A percentile compares a stretch with the other conserved stretches of the same genome.
These are phyloP conservation scores for Parauchenoglanis ngamensis DNA, from an alignment of 2,797 vertebrate species.

Conservation along the genomic window DNA sequence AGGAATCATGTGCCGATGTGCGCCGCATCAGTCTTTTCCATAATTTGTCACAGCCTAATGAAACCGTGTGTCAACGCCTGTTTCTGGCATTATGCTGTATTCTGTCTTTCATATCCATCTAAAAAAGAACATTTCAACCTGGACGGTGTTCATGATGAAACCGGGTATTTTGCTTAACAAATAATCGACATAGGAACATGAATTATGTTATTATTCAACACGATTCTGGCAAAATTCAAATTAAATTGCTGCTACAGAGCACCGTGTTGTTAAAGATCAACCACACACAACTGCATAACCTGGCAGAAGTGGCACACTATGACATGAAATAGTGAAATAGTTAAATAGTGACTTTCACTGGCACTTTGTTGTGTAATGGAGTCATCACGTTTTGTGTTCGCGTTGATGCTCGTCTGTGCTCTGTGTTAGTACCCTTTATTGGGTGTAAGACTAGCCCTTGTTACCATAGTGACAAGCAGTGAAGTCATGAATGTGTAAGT, in stretches of 20 bases:
- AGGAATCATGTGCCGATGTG: background rate
- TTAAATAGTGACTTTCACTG: conserved; percentile 27
- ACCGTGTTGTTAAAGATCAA: background rate
- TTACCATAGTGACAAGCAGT: conserved; percentile 43
- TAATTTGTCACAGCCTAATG: background rate
- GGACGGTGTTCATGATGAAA: background rate
- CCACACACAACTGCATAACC: background rate
- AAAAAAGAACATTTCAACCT: background rate
- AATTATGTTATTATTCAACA: background rate
- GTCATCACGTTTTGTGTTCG: conserved; percentile 22
- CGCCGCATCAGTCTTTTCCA: background rate
- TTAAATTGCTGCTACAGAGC: conserved; percentile 1
- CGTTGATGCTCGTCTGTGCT: conserved; percentile 5
- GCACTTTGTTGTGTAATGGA: background rate
- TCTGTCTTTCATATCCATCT: background rate
- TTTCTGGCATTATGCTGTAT: background rate
- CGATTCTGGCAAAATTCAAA: background rate
- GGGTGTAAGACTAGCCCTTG: conserved; percentile 13
- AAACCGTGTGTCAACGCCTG: background rate
- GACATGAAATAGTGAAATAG: background rate
- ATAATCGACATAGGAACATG: too few species aligned
- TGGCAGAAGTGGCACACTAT: background rate
- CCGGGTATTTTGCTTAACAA: background rate
- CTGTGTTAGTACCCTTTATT: conserved; percentile 19
- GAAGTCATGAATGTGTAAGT: conserved; percentile 46